These are phyloP conservation scores for Oreocharis arfaki DNA, from an alignment of 2,113 vertebrate genomes.

Conservation along the genomic window DNA sequence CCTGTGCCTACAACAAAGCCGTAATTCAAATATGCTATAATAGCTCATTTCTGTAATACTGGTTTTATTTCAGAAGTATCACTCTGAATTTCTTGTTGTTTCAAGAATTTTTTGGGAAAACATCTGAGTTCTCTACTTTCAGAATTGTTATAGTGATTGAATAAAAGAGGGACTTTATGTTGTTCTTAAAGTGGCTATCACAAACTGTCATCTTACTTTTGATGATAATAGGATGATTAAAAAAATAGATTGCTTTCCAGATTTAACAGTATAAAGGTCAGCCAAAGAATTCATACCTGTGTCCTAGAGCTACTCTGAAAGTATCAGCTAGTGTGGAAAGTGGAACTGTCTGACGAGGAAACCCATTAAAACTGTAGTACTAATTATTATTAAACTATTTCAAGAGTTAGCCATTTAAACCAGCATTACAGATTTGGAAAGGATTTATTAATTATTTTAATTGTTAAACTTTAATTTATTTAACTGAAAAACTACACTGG, in stretches of 20 bases:
- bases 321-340: neutral
- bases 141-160: neutral
- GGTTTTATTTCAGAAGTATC: neutral
- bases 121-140: neutral
- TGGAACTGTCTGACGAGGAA: neutral
- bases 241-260: neutral
- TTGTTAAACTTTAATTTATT: neutral
- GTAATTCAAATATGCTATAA: neutral
- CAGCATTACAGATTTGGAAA: conserved; percentile 24
- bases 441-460: conserved; percentile 40
- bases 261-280: neutral
- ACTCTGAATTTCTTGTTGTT: neutral
- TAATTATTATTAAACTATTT: conserved; percentile 29
- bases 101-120: neutral
- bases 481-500: conserved; percentile 17
- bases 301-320: neutral
- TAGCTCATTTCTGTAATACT: neutral
- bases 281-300: neutral
- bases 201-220: neutral
- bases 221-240: neutral
- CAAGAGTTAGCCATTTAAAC: conserved; percentile 32
- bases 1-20: neutral
- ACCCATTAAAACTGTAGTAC: neutral
- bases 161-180: neutral
- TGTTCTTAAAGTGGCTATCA: neutral